These are phyloP conservation scores for Botia kubotai DNA, from an alignment of 2,797 vertebrate genomes.

Conservation along the genomic window DNA sequence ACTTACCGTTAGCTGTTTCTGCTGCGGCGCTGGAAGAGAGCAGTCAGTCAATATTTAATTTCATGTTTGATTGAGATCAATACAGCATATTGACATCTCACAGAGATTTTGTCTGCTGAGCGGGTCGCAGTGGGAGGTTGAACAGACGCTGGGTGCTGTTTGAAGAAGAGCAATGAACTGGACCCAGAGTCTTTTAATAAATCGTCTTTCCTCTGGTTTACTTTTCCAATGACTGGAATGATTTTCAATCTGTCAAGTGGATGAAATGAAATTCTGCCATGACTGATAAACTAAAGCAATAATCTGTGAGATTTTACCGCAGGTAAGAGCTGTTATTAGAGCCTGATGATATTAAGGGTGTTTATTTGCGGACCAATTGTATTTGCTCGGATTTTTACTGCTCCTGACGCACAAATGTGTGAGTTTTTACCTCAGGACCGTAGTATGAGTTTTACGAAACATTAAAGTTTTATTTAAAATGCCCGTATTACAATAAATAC, in stretches of 20 bases:
- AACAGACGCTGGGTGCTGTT: neutral
- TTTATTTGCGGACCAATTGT: no score
- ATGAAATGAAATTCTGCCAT: slow-evolving; percentile 23
- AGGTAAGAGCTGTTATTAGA: neutral
- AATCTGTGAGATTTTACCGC: neutral
- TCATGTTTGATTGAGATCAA: slow-evolving; percentile 60
- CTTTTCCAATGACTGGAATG: slow-evolving; percentile 15
- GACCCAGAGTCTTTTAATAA: slow-evolving; percentile 22
- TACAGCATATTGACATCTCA: slow-evolving; percentile 49
- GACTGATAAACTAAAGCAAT: slow-evolving; percentile 19
- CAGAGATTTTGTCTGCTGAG: slow-evolving; percentile 34
- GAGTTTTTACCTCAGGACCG: no score
- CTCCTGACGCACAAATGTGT: no score
- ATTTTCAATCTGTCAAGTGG: slow-evolving; percentile 6
- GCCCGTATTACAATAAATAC: no score
- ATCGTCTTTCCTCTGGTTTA: neutral
- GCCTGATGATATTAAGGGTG: neutral
- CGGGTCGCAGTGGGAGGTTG: slow-evolving; percentile 13
- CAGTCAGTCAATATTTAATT: slow-evolving; percentile 66
- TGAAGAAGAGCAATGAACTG: slow-evolving; percentile 14
- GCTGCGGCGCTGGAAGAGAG: slow-evolving; percentile 37
- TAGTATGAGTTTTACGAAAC: no score
- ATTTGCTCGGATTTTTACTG: no score
- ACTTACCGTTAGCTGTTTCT: slow-evolving; percentile 28
- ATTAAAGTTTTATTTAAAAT: no score